Percentiles rank a stretch among this genome's conserved stretches.
Conservation (phyloP, 2,113 vertebrate genomes). For the Oenanthe melanoleuca region DNA sequence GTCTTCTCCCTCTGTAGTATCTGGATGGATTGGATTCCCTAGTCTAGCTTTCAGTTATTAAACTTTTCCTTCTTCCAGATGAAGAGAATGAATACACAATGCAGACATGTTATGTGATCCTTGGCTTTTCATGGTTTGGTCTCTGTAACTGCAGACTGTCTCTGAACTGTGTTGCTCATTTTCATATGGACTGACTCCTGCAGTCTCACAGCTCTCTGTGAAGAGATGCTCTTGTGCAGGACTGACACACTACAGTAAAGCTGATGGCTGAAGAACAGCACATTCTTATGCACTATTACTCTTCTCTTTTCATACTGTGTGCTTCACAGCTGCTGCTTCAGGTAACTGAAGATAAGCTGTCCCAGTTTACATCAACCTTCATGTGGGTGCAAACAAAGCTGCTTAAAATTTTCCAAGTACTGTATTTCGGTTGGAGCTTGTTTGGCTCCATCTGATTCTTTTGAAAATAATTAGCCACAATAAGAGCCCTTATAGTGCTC, state of each 20-base stretch:
- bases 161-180: background rate
- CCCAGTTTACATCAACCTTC: background rate
- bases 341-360: background rate
- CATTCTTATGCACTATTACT: background rate
- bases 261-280: background rate
- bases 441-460: background rate
- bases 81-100: background rate
- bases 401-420: background rate
- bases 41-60: background rate
- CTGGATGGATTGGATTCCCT: conserved; percentile 27
- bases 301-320: background rate
- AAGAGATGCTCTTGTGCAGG: background rate
- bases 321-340: background rate
- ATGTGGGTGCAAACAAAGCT: background rate
- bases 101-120: conserved; percentile 12
- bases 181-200: background rate
- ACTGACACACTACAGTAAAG: background rate
- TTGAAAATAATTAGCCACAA: background rate
- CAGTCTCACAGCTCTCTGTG: background rate
- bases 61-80: conserved; percentile 27
- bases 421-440: background rate
- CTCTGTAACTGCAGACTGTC: background rate
- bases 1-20: background rate
- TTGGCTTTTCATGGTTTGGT: conserved; percentile 15
- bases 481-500: background rate